These are phyloP conservation scores for Pseudomyrmex dendroicus DNA, from an alignment of 1,140 invertebrate genomes.

Conservation along the genomic window DNA sequence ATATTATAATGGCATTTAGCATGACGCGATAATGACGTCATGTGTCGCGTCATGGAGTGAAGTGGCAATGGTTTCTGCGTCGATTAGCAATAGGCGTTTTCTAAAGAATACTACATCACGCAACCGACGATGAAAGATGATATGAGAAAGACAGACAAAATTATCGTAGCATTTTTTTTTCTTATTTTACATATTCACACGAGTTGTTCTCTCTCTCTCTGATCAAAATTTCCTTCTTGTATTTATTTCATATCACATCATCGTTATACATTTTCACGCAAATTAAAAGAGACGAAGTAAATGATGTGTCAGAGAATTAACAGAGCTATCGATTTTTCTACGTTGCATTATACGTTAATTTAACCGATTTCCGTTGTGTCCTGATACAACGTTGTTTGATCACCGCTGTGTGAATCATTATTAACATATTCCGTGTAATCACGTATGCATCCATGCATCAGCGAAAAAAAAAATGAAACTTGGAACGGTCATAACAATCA, in stretches of 20 bases:
- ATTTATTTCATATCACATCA: neutral
- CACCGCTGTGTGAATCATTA: too few relatives aligned
- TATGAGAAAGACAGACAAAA: neutral
- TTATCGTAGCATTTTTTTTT: neutral
- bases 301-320: neutral
- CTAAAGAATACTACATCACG: neutral
- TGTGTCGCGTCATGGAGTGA: constrained; percentile 1
- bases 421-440: too few relatives aligned
- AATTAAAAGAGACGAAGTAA: neutral
- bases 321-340: neutral
- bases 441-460: too few relatives aligned
- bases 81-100: constrained; percentile 9
- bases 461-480: too few relatives aligned
- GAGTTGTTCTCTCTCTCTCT: too few relatives aligned
- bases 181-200: too few relatives aligned
- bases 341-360: neutral
- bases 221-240: neutral
- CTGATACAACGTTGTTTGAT: too few relatives aligned
- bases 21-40: constrained; percentile 41
- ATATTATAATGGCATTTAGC: constrained; percentile 1
- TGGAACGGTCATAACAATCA: too few relatives aligned
- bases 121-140: neutral
- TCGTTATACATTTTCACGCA: neutral
- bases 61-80: neutral
- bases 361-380: too few relatives aligned